Percentiles rank a stretch among this genome's conserved stretches.
Conservation (phyloP, 2,797 vertebrate genomes). For the Coregonus suidteri region DNA sequence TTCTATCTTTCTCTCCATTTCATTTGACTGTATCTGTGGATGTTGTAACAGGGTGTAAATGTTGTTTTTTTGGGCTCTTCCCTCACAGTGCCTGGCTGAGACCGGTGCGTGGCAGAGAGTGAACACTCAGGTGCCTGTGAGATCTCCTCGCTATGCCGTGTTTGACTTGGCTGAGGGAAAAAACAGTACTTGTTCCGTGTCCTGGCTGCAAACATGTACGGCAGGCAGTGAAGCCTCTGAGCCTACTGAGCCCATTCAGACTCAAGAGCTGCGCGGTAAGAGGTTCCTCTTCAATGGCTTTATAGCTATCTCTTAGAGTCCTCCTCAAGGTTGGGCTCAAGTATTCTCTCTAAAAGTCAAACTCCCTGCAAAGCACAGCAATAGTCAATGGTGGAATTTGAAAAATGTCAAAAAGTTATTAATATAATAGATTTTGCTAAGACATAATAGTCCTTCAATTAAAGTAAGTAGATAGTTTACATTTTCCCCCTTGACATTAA, state of each 20-base stretch:
- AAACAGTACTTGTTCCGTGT: constrained; percentile 89
- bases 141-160: constrained; percentile 93
- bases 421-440: not conserved
- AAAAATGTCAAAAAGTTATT: not conserved
- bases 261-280: constrained; percentile 82
- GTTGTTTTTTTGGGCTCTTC: constrained; percentile 7
- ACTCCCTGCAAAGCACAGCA: not conserved
- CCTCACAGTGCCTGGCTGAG: constrained; percentile 77
- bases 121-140: constrained; percentile 88
- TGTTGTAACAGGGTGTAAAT: constrained; percentile 1
- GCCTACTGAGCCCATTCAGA: constrained; percentile 80
- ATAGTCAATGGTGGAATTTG: not conserved
- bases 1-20: not conserved
- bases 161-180: constrained; percentile 95
- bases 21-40: not conserved
- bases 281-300: constrained; percentile 13
- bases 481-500: not conserved
- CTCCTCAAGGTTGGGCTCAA: not conserved
- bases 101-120: constrained; percentile 92
- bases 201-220: constrained; percentile 88
- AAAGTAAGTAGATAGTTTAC: too few species aligned
- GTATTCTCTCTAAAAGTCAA: not conserved
- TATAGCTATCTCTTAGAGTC: not conserved
- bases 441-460: not conserved
- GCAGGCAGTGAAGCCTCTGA: constrained; percentile 88